Conservation (phyloP, 1,140 invertebrate genomes). For the Araneus ventricosus region DNA sequence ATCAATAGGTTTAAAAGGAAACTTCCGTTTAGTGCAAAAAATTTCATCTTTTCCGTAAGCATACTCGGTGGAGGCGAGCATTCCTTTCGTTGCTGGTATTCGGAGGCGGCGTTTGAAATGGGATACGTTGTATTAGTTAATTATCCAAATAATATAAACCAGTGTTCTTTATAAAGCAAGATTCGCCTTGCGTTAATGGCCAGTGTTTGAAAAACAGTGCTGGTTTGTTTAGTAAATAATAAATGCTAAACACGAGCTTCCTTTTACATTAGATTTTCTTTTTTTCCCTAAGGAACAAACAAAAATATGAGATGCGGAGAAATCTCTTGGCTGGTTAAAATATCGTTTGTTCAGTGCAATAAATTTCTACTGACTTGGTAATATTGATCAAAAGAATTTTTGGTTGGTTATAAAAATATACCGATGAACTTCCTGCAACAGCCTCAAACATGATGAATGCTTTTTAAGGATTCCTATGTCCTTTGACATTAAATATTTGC, state of each 20-base stretch:
- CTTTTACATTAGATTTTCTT: not conserved
- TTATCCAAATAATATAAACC: slow-evolving; percentile 3
- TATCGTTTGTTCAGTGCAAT: no score
- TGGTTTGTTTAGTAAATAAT: not conserved
- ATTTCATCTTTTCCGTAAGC: not conserved
- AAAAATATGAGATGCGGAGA: no score
- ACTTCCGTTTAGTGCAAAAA: slow-evolving; percentile 13
- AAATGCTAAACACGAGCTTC: not conserved
- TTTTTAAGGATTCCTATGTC: no score
- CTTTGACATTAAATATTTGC: no score
- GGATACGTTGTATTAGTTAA: not conserved
- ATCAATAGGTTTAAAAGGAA: slow-evolving; percentile 37
- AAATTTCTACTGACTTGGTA: no score
- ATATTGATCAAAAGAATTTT: no score
- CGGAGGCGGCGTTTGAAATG: not conserved
- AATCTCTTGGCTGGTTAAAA: no score
- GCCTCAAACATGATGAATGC: no score
- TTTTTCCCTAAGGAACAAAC: not conserved
- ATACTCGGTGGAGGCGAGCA: not conserved
- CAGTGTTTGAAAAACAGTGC: not conserved
- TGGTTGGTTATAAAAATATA: no score
- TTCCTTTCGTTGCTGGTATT: not conserved
- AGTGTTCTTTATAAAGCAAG: not conserved
- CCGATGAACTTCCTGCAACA: no score
- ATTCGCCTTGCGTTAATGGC: not conserved